Percentiles rank a stretch among this genome's conserved stretches.
Evolutionary conservation across 1,140 invertebrate genomes (phyloP).

Genomic region (Dinothrombium tinctorium): DNA sequence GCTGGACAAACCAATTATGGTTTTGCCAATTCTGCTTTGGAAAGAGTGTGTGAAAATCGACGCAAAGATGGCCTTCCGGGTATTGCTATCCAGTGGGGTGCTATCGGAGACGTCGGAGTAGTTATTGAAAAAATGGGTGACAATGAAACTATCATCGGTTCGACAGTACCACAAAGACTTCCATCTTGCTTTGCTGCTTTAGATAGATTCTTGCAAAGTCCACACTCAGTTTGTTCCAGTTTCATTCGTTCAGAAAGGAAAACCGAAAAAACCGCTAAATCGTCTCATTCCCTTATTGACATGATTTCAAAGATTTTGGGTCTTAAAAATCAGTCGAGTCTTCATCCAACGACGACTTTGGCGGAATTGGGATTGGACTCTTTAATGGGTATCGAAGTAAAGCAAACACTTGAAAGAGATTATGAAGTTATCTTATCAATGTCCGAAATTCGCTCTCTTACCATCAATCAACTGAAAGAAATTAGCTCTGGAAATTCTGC

Average conservation of each 20-base stretch:
- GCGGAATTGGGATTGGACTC: constrained; percentile 89
- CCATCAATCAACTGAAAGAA: constrained; percentile 41
- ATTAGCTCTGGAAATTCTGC: constrained; percentile 26
- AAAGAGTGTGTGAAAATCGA: constrained; percentile 66
- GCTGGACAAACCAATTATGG: constrained; percentile 86
- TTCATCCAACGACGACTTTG: constrained; percentile 43
- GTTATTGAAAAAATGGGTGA: constrained; percentile 55
- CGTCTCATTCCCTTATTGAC: constrained; percentile 20
- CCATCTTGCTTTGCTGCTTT: constrained; percentile 57
- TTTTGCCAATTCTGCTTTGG: constrained; percentile 84
- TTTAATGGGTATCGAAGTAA: constrained; percentile 88
- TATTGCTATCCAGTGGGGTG: constrained; percentile 86
- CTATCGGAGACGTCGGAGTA: constrained; percentile 82
- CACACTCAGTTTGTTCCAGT: neutral
- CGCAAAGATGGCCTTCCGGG: constrained; percentile 42
- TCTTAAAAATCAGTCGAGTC: constrained; percentile 52
- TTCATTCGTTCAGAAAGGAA: constrained; percentile 26
- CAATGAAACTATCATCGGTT: constrained; percentile 67
- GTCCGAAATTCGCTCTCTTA: constrained; percentile 59
- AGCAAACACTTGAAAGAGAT: constrained; percentile 20
- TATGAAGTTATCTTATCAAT: constrained; percentile 53
- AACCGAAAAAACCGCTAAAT: constrained; percentile 27
- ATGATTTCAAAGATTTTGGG: constrained; percentile 23
- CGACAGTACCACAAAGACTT: constrained; percentile 76
- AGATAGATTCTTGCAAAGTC: constrained; percentile 36